Base-by-base conservation (phyloP, 2,888 invertebrate species). In the Cerastoderma edule region DNA sequence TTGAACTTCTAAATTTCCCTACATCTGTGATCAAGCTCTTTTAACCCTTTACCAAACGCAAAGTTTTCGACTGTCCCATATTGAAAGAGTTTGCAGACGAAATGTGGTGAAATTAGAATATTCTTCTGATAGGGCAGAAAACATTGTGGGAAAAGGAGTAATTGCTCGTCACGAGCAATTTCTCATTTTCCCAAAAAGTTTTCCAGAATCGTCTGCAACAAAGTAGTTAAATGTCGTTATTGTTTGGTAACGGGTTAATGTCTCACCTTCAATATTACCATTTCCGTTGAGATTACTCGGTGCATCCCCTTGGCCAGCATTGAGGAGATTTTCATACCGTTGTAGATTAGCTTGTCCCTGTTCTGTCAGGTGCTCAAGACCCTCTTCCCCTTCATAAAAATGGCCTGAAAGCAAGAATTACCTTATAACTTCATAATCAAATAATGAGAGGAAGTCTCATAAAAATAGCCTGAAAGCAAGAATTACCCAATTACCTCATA, bases 331-430 rank as follows among this genome's bases (percentile, higher is more conserved):
- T 57, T 90, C 89, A 28, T 89, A 68, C 39, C 83, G 84, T 22
- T 87, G 83, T 71, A 89, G 74, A 60, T 78, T 88, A n/a, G 83
- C 85, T 60, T 84, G 86, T 22, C 90, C 90, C 28, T 87, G 83
- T 53, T 83, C 83, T 32, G 87, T 80, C 32, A 90, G 67, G 22
- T 88, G 76, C 0, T 80, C 82, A 6, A 75, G 72, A 2, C 85
- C 88, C 44, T 87, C 89, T 32, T 84, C 84, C 33, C 83, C 86
- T 33, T 87, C 86, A 71, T 84, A 88, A 71, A 81, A 85, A 54
- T 79, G 83, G 50, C 71, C 82, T 73, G 71, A 5, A 48, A 50
- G n/a, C n/a, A 46, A 19, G 27, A 50, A 24, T 16, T 16, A 39
- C 19, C 33, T 30, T n/a, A 28, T 10, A 27, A 10, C 10, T 57